These are phyloP conservation scores for Cephalotes varians DNA, from an alignment of 2,888 invertebrate species.

Conservation along the genomic window DNA sequence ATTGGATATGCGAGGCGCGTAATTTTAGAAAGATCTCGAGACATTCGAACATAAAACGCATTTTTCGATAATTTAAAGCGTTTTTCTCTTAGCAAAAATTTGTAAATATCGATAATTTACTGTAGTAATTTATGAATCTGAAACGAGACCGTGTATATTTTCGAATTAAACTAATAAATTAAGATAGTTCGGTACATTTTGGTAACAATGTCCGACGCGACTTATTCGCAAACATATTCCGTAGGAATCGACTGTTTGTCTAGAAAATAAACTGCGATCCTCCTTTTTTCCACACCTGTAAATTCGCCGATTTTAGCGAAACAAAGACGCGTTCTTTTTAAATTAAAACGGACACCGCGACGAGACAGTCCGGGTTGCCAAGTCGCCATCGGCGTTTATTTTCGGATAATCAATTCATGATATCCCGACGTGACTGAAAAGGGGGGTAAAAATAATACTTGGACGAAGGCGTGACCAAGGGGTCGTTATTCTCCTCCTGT, in stretches of 20 bases:
- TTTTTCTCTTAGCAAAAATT: not conserved
- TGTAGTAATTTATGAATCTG: not conserved
- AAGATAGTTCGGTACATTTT: not conserved
- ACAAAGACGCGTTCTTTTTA: conserved; percentile 19
- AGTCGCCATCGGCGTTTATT: conserved; percentile 75
- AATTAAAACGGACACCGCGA: conserved; percentile 27
- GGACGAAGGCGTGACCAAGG: conserved; percentile 64
- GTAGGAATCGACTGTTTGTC: not conserved
- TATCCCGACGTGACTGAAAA: conserved; percentile 70
- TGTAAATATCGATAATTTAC: not conserved
- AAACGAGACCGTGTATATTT: not conserved
- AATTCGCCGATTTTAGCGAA: conserved; percentile 7
- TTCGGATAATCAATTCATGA: conserved; percentile 75
- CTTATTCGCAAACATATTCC: not conserved
- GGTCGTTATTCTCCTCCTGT: conserved; percentile 63
- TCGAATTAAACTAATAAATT: conserved; percentile 3
- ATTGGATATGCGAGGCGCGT: not conserved
- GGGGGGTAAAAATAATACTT: conserved; percentile 78
- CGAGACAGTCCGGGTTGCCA: conserved; percentile 52
- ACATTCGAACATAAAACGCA: not conserved
- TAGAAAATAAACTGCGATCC: conserved; percentile 5
- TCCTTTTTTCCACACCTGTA: not conserved
- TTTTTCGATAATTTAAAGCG: not conserved
- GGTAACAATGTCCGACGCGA: not conserved
- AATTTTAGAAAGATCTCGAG: not conserved